Evolutionary conservation across 2,113 vertebrate genomes (phyloP).

Genomic region (Oreochromis aureus): DNA sequence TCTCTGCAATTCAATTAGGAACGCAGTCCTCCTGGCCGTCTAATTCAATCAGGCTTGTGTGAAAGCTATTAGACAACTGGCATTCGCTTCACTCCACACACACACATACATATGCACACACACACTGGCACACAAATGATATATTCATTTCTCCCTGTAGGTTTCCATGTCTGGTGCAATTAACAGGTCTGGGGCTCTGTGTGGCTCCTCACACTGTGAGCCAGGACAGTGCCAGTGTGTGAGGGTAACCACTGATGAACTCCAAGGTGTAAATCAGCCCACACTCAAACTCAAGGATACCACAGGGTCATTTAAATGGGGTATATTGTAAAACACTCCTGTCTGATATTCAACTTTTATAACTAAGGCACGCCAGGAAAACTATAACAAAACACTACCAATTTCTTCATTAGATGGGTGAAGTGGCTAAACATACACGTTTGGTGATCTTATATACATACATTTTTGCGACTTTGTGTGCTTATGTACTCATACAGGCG

Average conservation of each 20-base stretch:
- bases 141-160: constrained; percentile 66
- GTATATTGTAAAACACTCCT: neutral
- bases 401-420: neutral
- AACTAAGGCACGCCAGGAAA: neutral
- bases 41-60: constrained; percentile 77
- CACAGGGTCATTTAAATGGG: neutral
- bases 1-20: constrained; percentile 74
- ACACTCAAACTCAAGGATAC: constrained; percentile 1
- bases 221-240: constrained; percentile 3
- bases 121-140: constrained; percentile 60
- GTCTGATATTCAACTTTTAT: neutral
- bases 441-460: neutral
- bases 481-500: neutral
- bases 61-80: constrained; percentile 75
- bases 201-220: constrained; percentile 24
- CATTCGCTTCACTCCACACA: constrained; percentile 60
- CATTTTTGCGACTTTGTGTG: neutral
- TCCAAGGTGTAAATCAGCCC: constrained; percentile 32
- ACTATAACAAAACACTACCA: neutral
- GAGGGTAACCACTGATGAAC: constrained; percentile 31
- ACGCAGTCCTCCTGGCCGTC: constrained; percentile 47
- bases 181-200: constrained; percentile 53
- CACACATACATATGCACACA: neutral
- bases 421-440: neutral
- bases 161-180: constrained; percentile 65